These are phyloP conservation scores for Eupithecia exiguata DNA, from an alignment of 2,888 invertebrate species.

Conservation along the genomic window DNA sequence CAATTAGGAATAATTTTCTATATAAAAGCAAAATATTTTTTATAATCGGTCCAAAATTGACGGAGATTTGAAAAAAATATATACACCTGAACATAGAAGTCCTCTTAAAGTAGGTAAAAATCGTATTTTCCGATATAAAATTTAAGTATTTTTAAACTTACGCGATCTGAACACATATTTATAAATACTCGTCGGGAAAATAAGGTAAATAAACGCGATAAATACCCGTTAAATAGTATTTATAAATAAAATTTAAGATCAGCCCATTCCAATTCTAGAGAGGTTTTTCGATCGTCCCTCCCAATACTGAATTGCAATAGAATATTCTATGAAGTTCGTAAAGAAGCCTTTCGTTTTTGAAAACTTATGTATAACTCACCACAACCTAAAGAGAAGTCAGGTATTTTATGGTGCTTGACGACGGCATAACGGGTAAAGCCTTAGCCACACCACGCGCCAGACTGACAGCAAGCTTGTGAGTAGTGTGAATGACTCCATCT, in stretches of 20 bases:
- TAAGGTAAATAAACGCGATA: too few relatives aligned
- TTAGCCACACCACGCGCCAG: neutral
- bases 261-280: conserved; percentile 1
- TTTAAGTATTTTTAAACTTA: too few relatives aligned
- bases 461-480: neutral
- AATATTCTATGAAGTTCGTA: conserved; percentile 27
- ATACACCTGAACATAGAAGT: too few relatives aligned
- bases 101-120: too few relatives aligned
- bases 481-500: neutral
- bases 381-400: conserved; percentile 30
- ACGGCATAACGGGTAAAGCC: conserved; percentile 16
- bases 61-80: too few relatives aligned
- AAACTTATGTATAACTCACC: conserved; percentile 30
- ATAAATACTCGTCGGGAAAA: too few relatives aligned
- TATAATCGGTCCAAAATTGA: too few relatives aligned
- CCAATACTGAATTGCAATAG: conserved; percentile 23
- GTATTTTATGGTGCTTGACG: conserved; percentile 24
- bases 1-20: too few relatives aligned
- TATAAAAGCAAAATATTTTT: too few relatives aligned
- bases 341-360: conserved; percentile 19
- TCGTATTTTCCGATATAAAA: too few relatives aligned
- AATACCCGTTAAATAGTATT: too few relatives aligned
- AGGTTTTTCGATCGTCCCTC: conserved; percentile 15
- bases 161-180: too few relatives aligned
- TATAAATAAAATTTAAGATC: conserved; percentile 5